phyloP scores from a whole-genome alignment of 2,113 vertebrate species.

The Dunckerocampus dactyliophorus region DNA sequence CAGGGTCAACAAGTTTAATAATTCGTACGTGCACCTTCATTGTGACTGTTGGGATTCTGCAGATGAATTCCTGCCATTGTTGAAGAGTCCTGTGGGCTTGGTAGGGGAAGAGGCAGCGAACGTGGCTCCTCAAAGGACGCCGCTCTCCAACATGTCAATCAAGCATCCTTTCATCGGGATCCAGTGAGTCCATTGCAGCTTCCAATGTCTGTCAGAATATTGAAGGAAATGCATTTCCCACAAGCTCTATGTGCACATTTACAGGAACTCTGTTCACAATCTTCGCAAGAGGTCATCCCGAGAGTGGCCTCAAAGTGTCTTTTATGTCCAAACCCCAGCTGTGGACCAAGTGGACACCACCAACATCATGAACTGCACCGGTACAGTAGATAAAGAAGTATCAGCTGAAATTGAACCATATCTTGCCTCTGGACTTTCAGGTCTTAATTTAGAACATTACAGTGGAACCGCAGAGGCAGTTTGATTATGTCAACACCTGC shows the following conservation, averaged over 20 bases:
- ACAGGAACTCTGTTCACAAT: slow-evolving; percentile 84
- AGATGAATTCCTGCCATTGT: slow-evolving; percentile 78
- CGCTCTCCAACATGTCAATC: slow-evolving; percentile 84
- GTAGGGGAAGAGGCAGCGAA: slow-evolving; percentile 81
- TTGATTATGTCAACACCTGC: no score
- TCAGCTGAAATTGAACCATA: no score
- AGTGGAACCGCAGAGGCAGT: no score
- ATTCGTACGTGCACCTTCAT: no score
- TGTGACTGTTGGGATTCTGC: slow-evolving; percentile 8
- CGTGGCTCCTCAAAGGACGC: slow-evolving; percentile 54
- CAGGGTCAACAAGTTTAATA: no score
- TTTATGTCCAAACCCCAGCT: slow-evolving; percentile 40
- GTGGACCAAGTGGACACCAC: background rate
- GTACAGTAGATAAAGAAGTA: background rate
- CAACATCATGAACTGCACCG: background rate
- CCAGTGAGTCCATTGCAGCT: slow-evolving; percentile 80
- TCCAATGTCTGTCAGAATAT: background rate
- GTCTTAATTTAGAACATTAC: no score
- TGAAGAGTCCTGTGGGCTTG: slow-evolving; percentile 81
- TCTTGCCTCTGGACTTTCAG: no score
- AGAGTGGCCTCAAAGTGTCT: slow-evolving; percentile 63
- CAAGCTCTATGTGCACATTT: background rate
- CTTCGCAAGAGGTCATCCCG: slow-evolving; percentile 75
- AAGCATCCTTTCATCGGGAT: slow-evolving; percentile 93
- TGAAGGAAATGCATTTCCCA: background rate